A percentile compares a stretch with the other conserved stretches of the same genome.
Conservation (phyloP, 2,888 invertebrate species). For the Cerastis rubricosa region DNA sequence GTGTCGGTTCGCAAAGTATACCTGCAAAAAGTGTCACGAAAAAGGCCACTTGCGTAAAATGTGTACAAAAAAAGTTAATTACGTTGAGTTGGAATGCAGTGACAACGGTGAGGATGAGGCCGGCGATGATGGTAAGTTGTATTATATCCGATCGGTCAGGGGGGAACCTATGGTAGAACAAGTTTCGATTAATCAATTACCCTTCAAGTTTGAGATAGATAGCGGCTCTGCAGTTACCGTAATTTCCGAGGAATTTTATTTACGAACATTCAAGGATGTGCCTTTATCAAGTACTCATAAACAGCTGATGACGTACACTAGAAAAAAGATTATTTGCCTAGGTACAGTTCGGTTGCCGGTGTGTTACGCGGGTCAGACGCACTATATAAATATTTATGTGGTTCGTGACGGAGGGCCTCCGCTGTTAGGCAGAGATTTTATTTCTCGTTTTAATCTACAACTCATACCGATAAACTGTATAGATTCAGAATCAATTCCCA, state of each 20-base stretch:
- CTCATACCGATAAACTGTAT: constrained; percentile 8
- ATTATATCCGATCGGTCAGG: constrained; percentile 6
- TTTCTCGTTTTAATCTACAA: constrained; percentile 1
- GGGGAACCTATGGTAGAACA: constrained; percentile 16
- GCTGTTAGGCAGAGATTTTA: constrained; percentile 19
- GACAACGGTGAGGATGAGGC: constrained; percentile 6
- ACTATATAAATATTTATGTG: not conserved
- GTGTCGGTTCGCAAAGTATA: constrained; percentile 11
- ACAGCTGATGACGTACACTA: constrained; percentile 10
- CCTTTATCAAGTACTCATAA: constrained; percentile 19
- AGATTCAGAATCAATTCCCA: not conserved
- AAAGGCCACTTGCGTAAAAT: constrained; percentile 20
- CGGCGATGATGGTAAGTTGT: constrained; percentile 11
- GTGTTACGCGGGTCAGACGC: constrained; percentile 5
- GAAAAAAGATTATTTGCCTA: not conserved
- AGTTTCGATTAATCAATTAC: not conserved
- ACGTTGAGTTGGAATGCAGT: constrained; percentile 17
- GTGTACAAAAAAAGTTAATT: constrained; percentile 14
- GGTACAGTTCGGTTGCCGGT: constrained; percentile 1
- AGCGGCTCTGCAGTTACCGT: constrained; percentile 18
- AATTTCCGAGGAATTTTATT: not conserved
- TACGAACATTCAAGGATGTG: not conserved
- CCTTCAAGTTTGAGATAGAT: constrained; percentile 6
- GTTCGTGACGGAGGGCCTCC: constrained; percentile 11
- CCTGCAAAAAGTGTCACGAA: constrained; percentile 22